phyloP scores from a whole-genome alignment of 2,888 invertebrate species.

The Sipha maydis region DNA sequence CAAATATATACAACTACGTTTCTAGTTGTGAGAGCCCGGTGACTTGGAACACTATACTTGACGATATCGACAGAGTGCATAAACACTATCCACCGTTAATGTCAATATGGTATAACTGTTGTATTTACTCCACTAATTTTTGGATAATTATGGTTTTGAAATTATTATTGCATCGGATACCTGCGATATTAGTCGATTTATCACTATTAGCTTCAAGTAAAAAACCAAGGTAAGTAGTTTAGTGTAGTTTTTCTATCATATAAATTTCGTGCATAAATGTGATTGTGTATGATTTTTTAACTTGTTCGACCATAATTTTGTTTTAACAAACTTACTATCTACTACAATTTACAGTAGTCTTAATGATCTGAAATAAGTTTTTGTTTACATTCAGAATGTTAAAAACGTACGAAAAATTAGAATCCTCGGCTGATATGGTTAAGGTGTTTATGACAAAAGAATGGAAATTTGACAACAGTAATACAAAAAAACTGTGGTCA shows the following conservation, averaged over 20 bases:
- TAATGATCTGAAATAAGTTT: not conserved
- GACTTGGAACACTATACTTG: not conserved
- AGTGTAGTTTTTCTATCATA: too few relatives aligned
- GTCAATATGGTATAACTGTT: not conserved
- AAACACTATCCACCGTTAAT: not conserved
- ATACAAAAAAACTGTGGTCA: not conserved
- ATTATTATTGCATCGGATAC: not conserved
- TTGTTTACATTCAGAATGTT: not conserved
- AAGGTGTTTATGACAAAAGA: not conserved
- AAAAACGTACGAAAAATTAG: not conserved
- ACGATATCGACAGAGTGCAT: not conserved
- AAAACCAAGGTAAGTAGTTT: not conserved
- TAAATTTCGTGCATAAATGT: too few relatives aligned
- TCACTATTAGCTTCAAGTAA: not conserved
- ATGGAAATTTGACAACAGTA: not conserved
- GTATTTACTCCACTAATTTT: not conserved
- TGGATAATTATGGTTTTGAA: not conserved
- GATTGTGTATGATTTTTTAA: too few relatives aligned
- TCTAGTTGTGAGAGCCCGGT: not conserved
- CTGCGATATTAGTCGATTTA: not conserved
- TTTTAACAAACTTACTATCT: too few relatives aligned
- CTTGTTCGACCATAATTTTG: too few relatives aligned
- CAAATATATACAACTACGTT: conserved; percentile 19
- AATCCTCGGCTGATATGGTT: not conserved
- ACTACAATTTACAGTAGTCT: not conserved